Evolutionary conservation across 2,888 invertebrate genomes (phyloP).

Genomic region (Andrena marginata): DNA sequence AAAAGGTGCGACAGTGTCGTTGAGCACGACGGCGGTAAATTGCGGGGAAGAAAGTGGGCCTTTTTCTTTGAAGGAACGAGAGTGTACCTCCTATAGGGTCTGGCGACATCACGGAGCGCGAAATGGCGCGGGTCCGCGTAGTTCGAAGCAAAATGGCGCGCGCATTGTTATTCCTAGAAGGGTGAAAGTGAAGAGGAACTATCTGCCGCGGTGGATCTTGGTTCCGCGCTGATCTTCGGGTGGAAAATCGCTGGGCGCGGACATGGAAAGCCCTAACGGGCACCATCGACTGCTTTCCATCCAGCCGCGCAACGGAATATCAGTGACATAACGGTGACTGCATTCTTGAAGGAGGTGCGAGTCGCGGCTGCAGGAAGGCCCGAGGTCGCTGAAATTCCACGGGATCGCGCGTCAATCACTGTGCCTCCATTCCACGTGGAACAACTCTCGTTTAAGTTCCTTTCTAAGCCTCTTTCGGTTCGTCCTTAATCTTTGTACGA

Average conservation of each 20-base stretch:
- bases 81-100: no score
- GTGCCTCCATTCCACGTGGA: not conserved
- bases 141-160: not conserved
- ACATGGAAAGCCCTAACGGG: constrained; percentile 22
- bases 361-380: not conserved
- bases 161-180: constrained; percentile 14
- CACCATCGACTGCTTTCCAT: constrained; percentile 37
- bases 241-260: not conserved
- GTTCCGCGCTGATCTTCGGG: constrained; percentile 20
- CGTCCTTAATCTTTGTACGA: no score
- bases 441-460: not conserved
- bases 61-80: not conserved
- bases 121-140: not conserved
- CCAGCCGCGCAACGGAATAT: constrained; percentile 59
- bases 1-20: not conserved
- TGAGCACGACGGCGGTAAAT: not conserved
- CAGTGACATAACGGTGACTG: constrained; percentile 78
- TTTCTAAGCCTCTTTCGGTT: no score
- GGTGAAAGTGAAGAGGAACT: constrained; percentile 26
- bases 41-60: not conserved
- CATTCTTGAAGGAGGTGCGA: constrained; percentile 70
- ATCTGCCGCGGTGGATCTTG: constrained; percentile 12
- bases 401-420: not conserved
- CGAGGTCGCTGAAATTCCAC: not conserved
- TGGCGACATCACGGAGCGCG: not conserved